Evolutionary conservation across 2,113 vertebrate species (phyloP), one percentile per base, ranked within the genome.

Genomic region (Brienomyrus longianalis): DNA sequence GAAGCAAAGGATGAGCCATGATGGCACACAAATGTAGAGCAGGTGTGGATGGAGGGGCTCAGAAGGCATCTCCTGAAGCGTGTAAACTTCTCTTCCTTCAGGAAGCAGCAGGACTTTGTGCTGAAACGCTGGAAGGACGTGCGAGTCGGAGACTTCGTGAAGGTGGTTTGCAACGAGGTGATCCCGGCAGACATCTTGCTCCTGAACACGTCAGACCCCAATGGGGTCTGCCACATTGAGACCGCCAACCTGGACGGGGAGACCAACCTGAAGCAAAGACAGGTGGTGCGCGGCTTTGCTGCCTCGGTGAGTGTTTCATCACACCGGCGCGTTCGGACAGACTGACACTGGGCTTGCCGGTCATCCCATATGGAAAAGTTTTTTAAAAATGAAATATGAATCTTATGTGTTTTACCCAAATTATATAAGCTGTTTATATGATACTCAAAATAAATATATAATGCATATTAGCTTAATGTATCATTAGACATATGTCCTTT

Each of bases 221-320:
- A 94, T 0, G 95, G 97, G 0, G 93, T 97, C 92, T 99, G 98
- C 92, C 95, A 96, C 94, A 93, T 98, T 86, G 97, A 99, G 90
- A 99, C 98, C 0, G 94, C 97, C 93, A 99, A 95, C 92, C 94
- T 99, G 3, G 98, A 99, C 0, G 98, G 98, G 52, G 98, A 99
- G 93, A 98, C 97, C 86, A 99, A 98, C 95, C 96, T 99, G 39
- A 99, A 98, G n/a, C 97, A 98, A 92, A 97, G 97, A 87, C 94
- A 51, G 83, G 91, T 88, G 9, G 91, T 96, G 88, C 83, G 93
- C 5, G 94, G 93, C 48, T 43, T 96, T 62, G 92, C 93, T 62
- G 56, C 84, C 66, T 13, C 8, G 59, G 96, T 96, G 52, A 94
- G 95, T 6, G 31, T 47, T 15, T 80, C 5, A n/a, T 5, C 74